Conservation (phyloP, 1,140 invertebrate species). For the Antheraea mylitta region DNA sequence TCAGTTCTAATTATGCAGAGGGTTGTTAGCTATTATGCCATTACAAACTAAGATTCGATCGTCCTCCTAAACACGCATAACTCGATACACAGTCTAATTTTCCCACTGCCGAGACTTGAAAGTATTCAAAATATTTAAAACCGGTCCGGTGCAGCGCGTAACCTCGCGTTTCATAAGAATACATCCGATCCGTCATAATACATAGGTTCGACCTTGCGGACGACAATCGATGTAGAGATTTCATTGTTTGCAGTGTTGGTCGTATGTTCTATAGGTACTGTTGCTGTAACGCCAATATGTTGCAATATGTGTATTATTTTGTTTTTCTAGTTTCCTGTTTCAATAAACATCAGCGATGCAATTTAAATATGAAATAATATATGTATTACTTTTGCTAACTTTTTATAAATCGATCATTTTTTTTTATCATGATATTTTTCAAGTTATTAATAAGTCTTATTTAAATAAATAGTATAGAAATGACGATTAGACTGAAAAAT, state of each 20-base stretch:
- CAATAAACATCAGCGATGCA: neutral
- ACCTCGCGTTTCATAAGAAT: slow-evolving; percentile 20
- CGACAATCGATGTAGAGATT: slow-evolving; percentile 7
- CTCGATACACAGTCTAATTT: neutral
- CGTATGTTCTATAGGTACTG: neutral
- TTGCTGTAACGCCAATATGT: neutral
- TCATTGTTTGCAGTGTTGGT: neutral
- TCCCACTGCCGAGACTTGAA: neutral
- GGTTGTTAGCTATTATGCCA: neutral
- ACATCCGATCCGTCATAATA: slow-evolving; percentile 14
- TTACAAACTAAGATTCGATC: neutral
- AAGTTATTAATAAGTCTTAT: no score
- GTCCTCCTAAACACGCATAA: neutral
- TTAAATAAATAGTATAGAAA: no score
- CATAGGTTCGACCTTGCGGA: slow-evolving; percentile 13
- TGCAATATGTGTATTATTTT: neutral
- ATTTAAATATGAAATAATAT: no score
- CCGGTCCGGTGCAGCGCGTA: slow-evolving; percentile 9
- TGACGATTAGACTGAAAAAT: no score
- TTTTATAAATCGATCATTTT: no score
- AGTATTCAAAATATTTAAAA: slow-evolving; percentile 16
- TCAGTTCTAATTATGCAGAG: neutral
- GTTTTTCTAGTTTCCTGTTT: neutral
- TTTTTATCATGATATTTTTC: no score
- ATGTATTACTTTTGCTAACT: no score